A percentile compares a stretch with the other conserved stretches of the same genome.
phyloP scores from a whole-genome alignment of 2,797 vertebrate species.

The Phrynocephalus vlangalii region DNA sequence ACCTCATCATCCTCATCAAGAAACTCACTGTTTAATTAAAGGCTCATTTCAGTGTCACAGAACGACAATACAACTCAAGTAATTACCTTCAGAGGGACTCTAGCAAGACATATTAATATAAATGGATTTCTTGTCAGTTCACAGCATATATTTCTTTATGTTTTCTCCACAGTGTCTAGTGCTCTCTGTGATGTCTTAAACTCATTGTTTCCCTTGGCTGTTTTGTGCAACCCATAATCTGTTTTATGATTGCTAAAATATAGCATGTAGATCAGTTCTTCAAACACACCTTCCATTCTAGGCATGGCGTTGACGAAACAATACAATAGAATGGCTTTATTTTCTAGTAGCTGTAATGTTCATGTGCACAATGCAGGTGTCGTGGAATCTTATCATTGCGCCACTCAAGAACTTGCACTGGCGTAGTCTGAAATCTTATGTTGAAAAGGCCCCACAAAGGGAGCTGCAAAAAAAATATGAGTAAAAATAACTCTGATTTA shows the following conservation, averaged over 20 bases:
- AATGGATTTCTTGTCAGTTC: conserved; percentile 3
- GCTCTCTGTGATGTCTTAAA: neutral
- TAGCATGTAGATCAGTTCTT: neutral
- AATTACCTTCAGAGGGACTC: neutral
- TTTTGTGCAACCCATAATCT: neutral
- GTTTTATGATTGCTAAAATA: neutral
- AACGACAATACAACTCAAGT: too few species aligned
- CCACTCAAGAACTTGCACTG: neutral
- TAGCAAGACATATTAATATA: conserved; percentile 7
- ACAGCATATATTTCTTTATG: neutral
- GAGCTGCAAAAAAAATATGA: neutral
- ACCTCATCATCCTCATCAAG: neutral
- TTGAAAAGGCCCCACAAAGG: neutral
- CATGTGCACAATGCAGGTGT: neutral
- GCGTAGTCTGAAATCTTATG: neutral
- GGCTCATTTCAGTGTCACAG: too few species aligned
- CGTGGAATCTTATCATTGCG: neutral
- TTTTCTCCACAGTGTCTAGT: neutral
- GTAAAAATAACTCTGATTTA: neutral
- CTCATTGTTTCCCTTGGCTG: neutral
- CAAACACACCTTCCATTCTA: neutral
- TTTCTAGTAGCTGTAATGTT: neutral
- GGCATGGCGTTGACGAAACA: neutral
- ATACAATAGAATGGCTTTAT: neutral
- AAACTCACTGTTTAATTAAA: conserved; percentile 2